phyloP scores from a whole-genome alignment of 2,113 vertebrate species.

The Alexandromys fortis region DNA sequence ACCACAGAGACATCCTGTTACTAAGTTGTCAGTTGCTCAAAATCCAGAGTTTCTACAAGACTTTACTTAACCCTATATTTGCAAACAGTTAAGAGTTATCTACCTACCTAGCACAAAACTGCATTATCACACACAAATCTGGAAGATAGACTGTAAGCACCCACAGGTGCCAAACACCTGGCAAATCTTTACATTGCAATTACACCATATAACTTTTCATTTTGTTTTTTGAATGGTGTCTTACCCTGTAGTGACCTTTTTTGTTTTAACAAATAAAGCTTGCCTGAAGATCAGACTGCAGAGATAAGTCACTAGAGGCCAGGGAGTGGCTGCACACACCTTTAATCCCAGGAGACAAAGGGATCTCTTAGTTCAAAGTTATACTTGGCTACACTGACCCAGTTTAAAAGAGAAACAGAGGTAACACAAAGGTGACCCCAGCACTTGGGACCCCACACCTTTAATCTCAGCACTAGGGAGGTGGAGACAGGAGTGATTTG shows the following conservation, averaged over 20 bases:
- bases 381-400: no score
- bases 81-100: constrained; percentile 11
- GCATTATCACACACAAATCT: not conserved
- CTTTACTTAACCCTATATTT: constrained; percentile 28
- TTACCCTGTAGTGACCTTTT: not conserved
- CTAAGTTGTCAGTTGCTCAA: constrained; percentile 40
- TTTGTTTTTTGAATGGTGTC: not conserved
- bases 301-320: no score
- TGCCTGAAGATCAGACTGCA: no score
- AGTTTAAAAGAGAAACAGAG: no score
- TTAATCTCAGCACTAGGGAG: no score
- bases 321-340: no score
- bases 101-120: not conserved
- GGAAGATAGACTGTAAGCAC: not conserved
- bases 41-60: constrained; percentile 16
- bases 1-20: not conserved
- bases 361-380: no score
- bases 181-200: not conserved
- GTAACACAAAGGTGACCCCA: no score
- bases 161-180: not conserved
- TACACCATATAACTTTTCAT: not conserved
- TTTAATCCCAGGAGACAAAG: no score
- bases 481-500: no score
- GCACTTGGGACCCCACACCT: no score
- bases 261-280: no score